Evolutionary conservation across 2,797 vertebrate species (phyloP).

Genomic region (Argyrosomus regius): DNA sequence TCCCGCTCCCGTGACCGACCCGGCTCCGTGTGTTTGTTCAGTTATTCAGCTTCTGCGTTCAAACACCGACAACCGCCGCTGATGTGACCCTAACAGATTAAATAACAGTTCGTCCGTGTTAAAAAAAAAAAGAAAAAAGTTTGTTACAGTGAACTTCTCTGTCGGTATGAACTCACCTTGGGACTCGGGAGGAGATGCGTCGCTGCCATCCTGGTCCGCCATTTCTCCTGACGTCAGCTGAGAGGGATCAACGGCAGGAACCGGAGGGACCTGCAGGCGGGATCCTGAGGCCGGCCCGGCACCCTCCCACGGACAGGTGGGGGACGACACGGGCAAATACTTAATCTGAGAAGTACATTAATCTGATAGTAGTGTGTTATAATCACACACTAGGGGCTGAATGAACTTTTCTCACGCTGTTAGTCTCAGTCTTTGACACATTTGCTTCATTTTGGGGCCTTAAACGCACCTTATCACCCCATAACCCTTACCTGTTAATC

Average conservation of each 20-base stretch:
- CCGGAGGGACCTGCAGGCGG: constrained; percentile 51
- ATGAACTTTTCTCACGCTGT: neutral
- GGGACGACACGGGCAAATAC: constrained; percentile 3
- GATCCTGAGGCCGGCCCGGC: constrained; percentile 38
- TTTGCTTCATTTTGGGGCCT: neutral
- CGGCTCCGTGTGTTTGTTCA: constrained; percentile 41
- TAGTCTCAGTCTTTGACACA: neutral
- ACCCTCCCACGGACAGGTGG: constrained; percentile 81
- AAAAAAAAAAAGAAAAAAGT: neutral
- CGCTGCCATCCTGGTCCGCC: constrained; percentile 87
- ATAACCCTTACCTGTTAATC: neutral
- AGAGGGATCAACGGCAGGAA: constrained; percentile 75
- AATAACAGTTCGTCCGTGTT: accelerated
- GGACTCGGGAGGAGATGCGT: constrained; percentile 82
- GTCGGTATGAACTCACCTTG: constrained; percentile 81
- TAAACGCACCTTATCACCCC: neutral
- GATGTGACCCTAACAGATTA: accelerated
- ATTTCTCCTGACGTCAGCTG: constrained; percentile 89
- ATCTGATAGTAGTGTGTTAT: accelerated
- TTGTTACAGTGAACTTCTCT: constrained; percentile 40
- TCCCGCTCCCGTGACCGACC: constrained; percentile 80
- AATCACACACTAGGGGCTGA: neutral
- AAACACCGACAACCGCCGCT: neutral
- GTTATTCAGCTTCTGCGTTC: constrained; percentile 23
- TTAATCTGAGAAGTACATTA: neutral